Evolutionary conservation across 2,113 vertebrate species (phyloP).

Genomic region (Bubalus kerabau): DNA sequence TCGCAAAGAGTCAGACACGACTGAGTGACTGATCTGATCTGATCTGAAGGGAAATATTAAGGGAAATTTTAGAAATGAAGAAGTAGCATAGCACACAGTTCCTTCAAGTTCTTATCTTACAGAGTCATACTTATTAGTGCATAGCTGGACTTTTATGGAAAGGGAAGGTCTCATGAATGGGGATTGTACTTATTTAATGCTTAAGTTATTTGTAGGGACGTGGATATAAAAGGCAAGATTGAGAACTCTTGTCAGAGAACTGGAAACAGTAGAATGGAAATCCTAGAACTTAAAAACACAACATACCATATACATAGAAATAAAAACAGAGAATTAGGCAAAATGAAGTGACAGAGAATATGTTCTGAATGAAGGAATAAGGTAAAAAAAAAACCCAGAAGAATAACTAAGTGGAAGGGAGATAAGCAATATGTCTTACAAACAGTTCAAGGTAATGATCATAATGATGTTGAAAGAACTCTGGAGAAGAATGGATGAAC

Average conservation of each 20-base stretch:
- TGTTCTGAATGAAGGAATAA: neutral
- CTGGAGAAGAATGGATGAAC: neutral
- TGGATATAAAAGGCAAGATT: neutral
- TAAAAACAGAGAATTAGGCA: neutral
- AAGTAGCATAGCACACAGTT: neutral
- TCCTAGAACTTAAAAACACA: neutral
- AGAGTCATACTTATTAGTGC: neutral
- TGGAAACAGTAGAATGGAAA: neutral
- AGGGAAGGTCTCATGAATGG: neutral
- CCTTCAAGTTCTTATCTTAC: neutral
- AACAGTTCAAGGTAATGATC: neutral
- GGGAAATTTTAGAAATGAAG: neutral
- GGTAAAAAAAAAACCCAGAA: neutral
- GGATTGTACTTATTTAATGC: neutral
- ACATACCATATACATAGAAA: neutral
- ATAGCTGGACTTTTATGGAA: neutral
- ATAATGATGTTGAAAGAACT: neutral
- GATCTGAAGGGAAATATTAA: too few species aligned
- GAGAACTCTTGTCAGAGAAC: neutral
- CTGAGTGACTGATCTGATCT: too few species aligned
- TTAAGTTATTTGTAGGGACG: neutral
- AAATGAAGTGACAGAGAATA: neutral
- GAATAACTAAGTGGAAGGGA: neutral
- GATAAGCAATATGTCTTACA: neutral
- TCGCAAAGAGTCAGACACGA: too few species aligned